phyloP scores from a whole-genome alignment of 2,797 vertebrate species.

The Darevskia nairensis region DNA sequence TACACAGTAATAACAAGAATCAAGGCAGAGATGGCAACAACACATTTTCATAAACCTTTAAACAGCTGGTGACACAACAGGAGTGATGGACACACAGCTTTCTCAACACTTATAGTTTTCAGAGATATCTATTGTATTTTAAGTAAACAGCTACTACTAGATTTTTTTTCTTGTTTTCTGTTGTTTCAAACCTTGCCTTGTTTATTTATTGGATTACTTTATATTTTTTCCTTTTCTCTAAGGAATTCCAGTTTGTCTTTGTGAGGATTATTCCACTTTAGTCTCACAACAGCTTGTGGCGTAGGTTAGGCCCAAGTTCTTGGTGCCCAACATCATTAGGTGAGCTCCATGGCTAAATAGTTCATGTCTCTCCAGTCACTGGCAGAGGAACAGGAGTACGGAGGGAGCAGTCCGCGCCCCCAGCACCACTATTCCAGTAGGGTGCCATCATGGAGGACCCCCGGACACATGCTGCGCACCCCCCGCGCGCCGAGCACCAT shows the following conservation, averaged over 20 bases:
- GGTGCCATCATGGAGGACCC: no score
- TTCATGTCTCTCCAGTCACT: no score
- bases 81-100: conserved; percentile 39
- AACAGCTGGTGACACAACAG: conserved; percentile 62
- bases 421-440: no score
- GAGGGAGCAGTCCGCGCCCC: no score
- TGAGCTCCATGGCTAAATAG: background rate
- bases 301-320: background rate
- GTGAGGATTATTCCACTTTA: background rate
- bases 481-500: no score
- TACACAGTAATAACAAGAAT: conserved; percentile 65
- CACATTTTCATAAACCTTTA: conserved; percentile 60
- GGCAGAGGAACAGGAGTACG: no score
- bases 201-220: background rate
- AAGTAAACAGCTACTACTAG: background rate
- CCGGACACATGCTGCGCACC: no score
- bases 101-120: conserved; percentile 33
- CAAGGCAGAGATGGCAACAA: conserved; percentile 56
- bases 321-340: background rate
- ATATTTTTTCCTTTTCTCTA: background rate
- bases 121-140: conserved; percentile 6
- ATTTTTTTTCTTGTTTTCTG: background rate
- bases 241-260: background rate
- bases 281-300: background rate
- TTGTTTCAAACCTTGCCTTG: background rate